Conservation (phyloP, 2,113 vertebrate species). For the Cavia porcellus region DNA sequence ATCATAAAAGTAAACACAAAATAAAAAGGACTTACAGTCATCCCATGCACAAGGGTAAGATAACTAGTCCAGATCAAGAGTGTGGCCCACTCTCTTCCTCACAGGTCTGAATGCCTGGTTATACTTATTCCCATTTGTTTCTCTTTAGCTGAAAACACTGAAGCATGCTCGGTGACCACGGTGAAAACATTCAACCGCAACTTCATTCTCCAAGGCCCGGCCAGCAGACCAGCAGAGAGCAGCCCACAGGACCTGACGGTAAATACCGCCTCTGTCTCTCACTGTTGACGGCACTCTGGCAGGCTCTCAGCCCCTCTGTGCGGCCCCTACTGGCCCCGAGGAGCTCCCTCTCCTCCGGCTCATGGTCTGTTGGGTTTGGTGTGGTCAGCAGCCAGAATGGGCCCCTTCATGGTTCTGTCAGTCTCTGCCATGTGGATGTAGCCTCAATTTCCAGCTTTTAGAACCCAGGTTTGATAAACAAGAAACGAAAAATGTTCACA, state of each 20-base stretch:
- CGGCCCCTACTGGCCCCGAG: neutral
- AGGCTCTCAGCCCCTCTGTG: neutral
- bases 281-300: neutral
- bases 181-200: slow-evolving; percentile 88
- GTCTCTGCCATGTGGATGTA: neutral
- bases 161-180: slow-evolving; percentile 80
- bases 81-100: neutral
- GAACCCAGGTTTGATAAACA: neutral
- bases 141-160: slow-evolving; percentile 85
- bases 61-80: neutral
- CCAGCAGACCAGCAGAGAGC: slow-evolving; percentile 85
- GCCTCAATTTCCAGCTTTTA: neutral
- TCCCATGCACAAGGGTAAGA: neutral
- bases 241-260: slow-evolving; percentile 87
- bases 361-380: neutral
- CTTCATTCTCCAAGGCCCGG: slow-evolving; percentile 88
- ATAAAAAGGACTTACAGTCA: neutral
- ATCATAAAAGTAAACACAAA: neutral
- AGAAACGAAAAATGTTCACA: neutral
- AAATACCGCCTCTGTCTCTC: slow-evolving; percentile 39
- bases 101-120: neutral
- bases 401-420: too few species aligned
- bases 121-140: slow-evolving; percentile 55
- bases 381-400: rapidly evolving
- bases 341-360: neutral